Percentiles rank a stretch among this genome's conserved stretches.
Conservation (phyloP, 1,140 invertebrate genomes). For the Aphis gossypii region DNA sequence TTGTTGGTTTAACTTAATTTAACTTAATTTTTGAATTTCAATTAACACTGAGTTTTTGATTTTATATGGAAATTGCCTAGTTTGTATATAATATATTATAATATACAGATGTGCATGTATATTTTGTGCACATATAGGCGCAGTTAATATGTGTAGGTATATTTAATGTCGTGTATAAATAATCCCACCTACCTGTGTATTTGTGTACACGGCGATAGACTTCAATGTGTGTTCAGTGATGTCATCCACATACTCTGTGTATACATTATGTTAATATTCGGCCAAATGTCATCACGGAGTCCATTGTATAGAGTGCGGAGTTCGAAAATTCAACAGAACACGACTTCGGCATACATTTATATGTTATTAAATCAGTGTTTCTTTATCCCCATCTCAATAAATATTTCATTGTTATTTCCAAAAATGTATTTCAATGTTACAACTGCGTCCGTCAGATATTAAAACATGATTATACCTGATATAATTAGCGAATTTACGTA, state of each 20-base stretch:
- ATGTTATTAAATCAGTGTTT: constrained; percentile 27
- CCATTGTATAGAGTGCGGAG: not conserved
- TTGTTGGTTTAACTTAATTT: not conserved
- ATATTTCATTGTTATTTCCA: not conserved
- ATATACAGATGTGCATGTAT: constrained; percentile 1
- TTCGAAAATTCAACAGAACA: not conserved
- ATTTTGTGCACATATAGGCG: not conserved
- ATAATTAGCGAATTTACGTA: not conserved
- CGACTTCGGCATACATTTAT: not conserved
- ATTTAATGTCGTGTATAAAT: constrained; percentile 22
- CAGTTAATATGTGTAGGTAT: not conserved
- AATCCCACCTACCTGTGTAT: not conserved
- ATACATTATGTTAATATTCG: constrained; percentile 32
- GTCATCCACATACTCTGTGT: constrained; percentile 24
- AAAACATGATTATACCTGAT: not conserved
- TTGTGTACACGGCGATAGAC: not conserved
- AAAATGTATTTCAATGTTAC: not conserved
- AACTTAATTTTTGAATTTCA: not conserved
- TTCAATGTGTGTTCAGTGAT: constrained; percentile 15
- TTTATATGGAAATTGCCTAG: not conserved
- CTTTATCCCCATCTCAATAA: not conserved
- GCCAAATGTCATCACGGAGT: constrained; percentile 21
- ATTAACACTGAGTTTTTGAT: not conserved
- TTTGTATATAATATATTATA: not conserved
- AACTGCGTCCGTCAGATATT: no score